phyloP scores from a whole-genome alignment of 2,888 invertebrate species.

The Hybos culiciformis region DNA sequence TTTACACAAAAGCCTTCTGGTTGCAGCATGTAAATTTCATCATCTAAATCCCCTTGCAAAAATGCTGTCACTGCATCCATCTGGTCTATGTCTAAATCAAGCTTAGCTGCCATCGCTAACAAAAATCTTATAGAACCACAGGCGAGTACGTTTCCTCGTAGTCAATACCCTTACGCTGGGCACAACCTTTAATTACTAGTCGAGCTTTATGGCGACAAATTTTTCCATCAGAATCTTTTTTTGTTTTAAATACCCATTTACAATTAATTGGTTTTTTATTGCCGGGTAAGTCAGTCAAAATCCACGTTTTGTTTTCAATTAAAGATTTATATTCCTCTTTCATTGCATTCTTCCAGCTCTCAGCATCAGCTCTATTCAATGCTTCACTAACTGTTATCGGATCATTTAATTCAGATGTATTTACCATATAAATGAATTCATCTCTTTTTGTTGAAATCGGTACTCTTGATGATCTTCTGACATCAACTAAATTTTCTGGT shows the following conservation, averaged over 20 bases:
- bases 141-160: constrained; percentile 5
- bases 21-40: constrained; percentile 3
- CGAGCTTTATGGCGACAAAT: constrained; percentile 3
- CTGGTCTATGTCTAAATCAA: constrained; percentile 6
- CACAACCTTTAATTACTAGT: constrained; percentile 5
- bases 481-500: too few species aligned
- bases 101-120: constrained; percentile 8
- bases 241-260: constrained; percentile 8
- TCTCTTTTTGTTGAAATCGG: too few species aligned
- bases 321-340: constrained; percentile 6
- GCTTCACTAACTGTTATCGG: constrained; percentile 11
- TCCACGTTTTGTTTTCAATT: constrained; percentile 7
- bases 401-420: constrained; percentile 5
- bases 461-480: too few species aligned
- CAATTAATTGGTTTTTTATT: constrained; percentile 1
- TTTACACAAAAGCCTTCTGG: neutral
- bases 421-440: too few species aligned
- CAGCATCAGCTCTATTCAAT: constrained; percentile 6
- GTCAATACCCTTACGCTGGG: constrained; percentile 4
- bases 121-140: constrained; percentile 6
- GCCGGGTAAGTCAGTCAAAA: constrained; percentile 3
- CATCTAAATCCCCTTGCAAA: constrained; percentile 3
- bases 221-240: constrained; percentile 1
- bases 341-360: constrained; percentile 7
- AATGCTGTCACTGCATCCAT: constrained; percentile 6